These are phyloP conservation scores for Drosophila grimshawi DNA, from an alignment of 1,140 invertebrate species.

Conservation along the genomic window DNA sequence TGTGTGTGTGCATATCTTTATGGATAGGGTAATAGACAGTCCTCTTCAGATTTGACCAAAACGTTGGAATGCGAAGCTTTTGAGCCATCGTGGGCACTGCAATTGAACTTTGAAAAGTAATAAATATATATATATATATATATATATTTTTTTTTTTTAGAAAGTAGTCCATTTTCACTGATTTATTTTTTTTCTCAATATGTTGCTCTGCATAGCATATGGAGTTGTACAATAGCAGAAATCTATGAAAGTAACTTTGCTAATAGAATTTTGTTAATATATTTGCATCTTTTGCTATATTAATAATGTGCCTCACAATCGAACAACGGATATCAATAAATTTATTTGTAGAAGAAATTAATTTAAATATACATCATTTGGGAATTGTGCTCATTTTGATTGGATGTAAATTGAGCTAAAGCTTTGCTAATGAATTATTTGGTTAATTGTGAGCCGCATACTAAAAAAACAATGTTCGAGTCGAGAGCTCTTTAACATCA, in stretches of 20 bases:
- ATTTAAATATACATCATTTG: no score
- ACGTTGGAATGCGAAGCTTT: constrained; percentile 22
- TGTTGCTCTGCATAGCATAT: neutral
- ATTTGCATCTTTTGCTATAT: no score
- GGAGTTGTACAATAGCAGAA: no score
- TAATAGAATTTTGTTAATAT: neutral
- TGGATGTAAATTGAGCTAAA: no score
- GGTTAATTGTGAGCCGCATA: neutral
- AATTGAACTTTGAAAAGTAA: constrained; percentile 29
- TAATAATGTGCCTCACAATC: no score
- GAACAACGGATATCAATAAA: no score
- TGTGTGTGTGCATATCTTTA: constrained; percentile 8
- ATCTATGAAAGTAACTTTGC: no score
- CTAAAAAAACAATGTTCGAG: constrained; percentile 1
- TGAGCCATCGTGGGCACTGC: constrained; percentile 23
- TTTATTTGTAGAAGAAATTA: no score
- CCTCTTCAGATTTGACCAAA: constrained; percentile 20
- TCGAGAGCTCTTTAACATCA: constrained; percentile 6
- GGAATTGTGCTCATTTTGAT: no score
- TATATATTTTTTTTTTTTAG: neutral
- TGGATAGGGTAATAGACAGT: constrained; percentile 32
- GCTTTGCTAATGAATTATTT: neutral
- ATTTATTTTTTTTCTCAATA: constrained; percentile 2
- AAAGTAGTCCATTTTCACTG: constrained; percentile 20
- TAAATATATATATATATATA: neutral